Conservation (phyloP, 2,113 vertebrate species). For the Eclectus roratus region DNA sequence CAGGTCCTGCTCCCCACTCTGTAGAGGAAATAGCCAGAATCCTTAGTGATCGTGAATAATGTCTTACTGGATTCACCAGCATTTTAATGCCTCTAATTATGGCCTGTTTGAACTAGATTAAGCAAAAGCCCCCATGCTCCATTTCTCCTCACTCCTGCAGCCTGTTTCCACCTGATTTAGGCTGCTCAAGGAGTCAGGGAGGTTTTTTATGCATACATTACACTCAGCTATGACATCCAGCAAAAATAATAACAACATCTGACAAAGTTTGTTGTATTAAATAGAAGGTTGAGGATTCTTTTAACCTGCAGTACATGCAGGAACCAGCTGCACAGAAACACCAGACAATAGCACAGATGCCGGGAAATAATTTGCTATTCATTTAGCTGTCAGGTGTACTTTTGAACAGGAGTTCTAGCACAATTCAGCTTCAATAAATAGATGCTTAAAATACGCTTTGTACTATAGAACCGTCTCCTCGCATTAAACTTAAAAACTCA, state of each 20-base stretch:
- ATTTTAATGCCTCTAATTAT: not conserved
- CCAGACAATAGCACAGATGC: not conserved
- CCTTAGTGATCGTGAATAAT: not conserved
- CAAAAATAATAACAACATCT: conserved; percentile 49
- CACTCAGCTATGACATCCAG: not conserved
- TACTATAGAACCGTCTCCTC: not conserved
- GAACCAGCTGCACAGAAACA: not conserved
- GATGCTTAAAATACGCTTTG: conserved; percentile 9
- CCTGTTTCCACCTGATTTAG: not conserved
- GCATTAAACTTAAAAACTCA: not conserved
- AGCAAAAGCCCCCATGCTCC: conserved; percentile 52
- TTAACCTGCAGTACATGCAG: not conserved
- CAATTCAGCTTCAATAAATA: conserved; percentile 51
- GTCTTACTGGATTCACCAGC: not conserved
- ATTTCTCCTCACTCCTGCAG: not conserved
- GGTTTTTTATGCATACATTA: conserved; percentile 21
- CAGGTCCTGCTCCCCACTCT: not conserved
- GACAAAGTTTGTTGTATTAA: conserved; percentile 64
- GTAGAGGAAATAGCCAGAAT: not conserved
- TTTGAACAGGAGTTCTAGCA: not conserved
- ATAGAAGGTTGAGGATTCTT: conserved; percentile 46
- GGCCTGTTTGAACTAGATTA: conserved; percentile 33
- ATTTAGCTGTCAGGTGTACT: conserved; percentile 24
- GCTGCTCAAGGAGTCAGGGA: not conserved
- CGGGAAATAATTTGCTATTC: conserved; percentile 38